phyloP scores from a whole-genome alignment of 2,113 vertebrate species.

The Aythya baeri region DNA sequence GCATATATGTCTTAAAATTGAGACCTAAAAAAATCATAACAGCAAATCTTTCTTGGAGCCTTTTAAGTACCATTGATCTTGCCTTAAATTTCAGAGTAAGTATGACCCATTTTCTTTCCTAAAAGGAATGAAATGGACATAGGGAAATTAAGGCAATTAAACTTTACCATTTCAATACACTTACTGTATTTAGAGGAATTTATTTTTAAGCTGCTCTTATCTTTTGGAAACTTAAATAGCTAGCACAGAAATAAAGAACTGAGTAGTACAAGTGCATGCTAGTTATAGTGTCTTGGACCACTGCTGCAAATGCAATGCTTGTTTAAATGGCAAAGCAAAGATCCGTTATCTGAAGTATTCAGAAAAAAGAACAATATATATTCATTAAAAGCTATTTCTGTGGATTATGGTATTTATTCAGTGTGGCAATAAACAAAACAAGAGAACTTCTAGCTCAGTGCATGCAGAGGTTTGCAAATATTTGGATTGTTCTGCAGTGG shows the following conservation, averaged over 20 bases:
- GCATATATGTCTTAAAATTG: not conserved
- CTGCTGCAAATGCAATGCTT: not conserved
- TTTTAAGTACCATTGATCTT: not conserved
- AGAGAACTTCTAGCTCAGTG: not conserved
- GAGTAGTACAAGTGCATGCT: not conserved
- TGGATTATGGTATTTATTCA: not conserved
- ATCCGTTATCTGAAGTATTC: not conserved
- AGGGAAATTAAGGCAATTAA: not conserved
- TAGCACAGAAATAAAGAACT: not conserved
- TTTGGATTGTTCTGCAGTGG: not conserved
- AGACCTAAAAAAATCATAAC: not conserved
- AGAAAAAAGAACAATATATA: not conserved
- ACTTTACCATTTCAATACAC: not conserved
- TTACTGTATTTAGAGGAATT: not conserved
- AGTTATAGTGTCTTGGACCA: not conserved
- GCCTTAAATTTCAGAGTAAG: not conserved
- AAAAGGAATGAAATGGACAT: not conserved
- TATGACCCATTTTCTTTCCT: not conserved
- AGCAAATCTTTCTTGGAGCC: not conserved
- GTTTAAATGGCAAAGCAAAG: not conserved
- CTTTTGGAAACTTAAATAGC: not conserved
- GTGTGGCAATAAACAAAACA: not conserved
- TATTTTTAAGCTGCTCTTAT: not conserved
- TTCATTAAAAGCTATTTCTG: not conserved
- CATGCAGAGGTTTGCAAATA: not conserved